Conservation (phyloP, 37 sponge, comb jelly and placozoan species). For the Theonella swinhoei region DNA sequence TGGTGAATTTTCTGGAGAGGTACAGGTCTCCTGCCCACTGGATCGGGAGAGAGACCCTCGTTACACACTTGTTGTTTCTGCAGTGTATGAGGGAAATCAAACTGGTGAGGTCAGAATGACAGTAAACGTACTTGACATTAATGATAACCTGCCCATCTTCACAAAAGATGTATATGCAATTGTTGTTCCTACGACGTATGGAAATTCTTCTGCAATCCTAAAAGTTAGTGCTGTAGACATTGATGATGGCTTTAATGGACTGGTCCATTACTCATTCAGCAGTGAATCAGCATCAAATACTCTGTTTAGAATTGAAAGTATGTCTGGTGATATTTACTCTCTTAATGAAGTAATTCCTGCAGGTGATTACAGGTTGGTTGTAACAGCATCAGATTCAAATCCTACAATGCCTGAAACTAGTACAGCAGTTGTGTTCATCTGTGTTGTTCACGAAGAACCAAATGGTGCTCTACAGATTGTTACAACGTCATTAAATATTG, state of each 20-base stretch:
- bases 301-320: constrained; percentile 14
- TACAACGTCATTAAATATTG: neutral
- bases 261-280: neutral
- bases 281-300: no score
- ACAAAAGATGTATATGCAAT: constrained; percentile 13
- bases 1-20: constrained; percentile 1
- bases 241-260: constrained; percentile 30
- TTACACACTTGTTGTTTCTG: constrained; percentile 5
- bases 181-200: constrained; percentile 9
- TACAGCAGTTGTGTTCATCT: constrained; percentile 37
- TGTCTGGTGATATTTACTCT: constrained; percentile 20
- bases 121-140: constrained; percentile 47
- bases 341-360: neutral
- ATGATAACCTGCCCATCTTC: constrained; percentile 61
- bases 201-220: constrained; percentile 19
- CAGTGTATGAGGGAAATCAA: neutral
- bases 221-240: constrained; percentile 16
- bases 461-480: neutral
- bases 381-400: constrained; percentile 30
- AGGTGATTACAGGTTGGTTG: constrained; percentile 44
- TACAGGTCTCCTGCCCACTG: constrained; percentile 8
- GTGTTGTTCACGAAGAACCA: constrained; percentile 23
- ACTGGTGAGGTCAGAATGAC: neutral
- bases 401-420: neutral
- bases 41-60: constrained; percentile 14